A percentile compares a stretch with the other conserved stretches of the same genome.
phyloP scores from a whole-genome alignment of 2,797 vertebrate species.

The Botia kubotai region DNA sequence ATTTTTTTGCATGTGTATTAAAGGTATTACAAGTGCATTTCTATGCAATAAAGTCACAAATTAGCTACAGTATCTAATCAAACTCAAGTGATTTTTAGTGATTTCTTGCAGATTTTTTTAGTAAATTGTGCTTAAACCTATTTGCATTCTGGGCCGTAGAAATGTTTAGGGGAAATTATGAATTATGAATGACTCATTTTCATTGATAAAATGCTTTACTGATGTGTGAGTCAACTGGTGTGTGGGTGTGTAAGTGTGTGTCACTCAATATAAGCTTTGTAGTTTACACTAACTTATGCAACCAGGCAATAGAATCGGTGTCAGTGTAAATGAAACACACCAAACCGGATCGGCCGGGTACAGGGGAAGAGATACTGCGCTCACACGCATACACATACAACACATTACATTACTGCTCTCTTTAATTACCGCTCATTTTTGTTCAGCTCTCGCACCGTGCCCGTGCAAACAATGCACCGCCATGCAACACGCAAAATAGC shows the following conservation, averaged over 20 bases:
- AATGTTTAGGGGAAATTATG: constrained; percentile 65
- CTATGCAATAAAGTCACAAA: no score
- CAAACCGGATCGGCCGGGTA: constrained; percentile 77
- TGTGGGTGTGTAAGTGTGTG: constrained; percentile 20
- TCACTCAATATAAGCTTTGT: constrained; percentile 47
- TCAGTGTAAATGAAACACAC: constrained; percentile 69
- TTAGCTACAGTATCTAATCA: no score
- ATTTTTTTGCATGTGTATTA: neutral
- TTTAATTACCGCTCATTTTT: neutral
- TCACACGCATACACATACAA: constrained; percentile 57
- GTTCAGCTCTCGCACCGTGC: neutral
- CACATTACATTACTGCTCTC: constrained; percentile 36
- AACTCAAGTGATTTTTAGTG: neutral
- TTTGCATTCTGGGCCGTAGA: neutral
- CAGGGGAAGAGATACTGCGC: constrained; percentile 62
- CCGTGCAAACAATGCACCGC: constrained; percentile 1
- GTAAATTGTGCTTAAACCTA: neutral
- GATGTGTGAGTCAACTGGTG: constrained; percentile 3
- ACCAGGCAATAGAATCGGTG: constrained; percentile 69
- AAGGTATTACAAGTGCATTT: neutral
- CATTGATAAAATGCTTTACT: constrained; percentile 76
- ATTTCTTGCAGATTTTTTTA: neutral
- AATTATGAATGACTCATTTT: constrained; percentile 69
- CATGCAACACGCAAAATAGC: constrained; percentile 1
- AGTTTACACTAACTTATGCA: constrained; percentile 79